These are phyloP conservation scores for Hyperoodon ampullatus DNA, from an alignment of 2,113 vertebrate species.

Conservation along the genomic window DNA sequence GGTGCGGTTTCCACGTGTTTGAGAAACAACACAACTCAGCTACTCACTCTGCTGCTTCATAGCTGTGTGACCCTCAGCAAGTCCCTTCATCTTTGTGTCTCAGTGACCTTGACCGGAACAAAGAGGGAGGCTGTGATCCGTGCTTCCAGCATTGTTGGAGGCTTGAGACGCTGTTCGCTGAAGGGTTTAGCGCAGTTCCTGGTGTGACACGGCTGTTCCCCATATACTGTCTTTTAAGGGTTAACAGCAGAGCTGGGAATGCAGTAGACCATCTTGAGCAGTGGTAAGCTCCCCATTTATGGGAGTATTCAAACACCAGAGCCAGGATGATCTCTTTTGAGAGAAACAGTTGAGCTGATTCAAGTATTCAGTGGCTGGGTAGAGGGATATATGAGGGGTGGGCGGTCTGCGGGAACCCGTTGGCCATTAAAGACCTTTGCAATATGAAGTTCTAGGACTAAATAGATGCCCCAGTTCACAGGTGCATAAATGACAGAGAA, in stretches of 20 bases:
- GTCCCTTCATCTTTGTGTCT: not conserved
- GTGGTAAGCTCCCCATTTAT: fast-evolving
- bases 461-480: not conserved
- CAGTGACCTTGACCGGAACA: not conserved
- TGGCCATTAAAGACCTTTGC: not conserved
- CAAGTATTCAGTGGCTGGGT: fast-evolving
- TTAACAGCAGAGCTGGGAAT: not conserved
- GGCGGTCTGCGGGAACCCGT: not conserved
- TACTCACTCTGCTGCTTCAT: fast-evolving
- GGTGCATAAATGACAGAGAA: not conserved
- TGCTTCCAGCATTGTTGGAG: not conserved
- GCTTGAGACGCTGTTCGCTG: fast-evolving
- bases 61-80: not conserved
- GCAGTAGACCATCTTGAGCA: fast-evolving
- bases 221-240: not conserved
- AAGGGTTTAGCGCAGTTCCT: fast-evolving
- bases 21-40: no score
- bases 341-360: not conserved
- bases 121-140: fast-evolving
- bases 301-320: not conserved
- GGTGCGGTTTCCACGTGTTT: fast-evolving
- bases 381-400: not conserved
- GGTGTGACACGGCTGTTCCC: fast-evolving
- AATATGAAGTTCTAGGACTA: fast-evolving
- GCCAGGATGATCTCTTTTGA: not conserved